These are phyloP conservation scores for Actenoides hombroni DNA, from an alignment of 2,113 vertebrate genomes.

Conservation along the genomic window DNA sequence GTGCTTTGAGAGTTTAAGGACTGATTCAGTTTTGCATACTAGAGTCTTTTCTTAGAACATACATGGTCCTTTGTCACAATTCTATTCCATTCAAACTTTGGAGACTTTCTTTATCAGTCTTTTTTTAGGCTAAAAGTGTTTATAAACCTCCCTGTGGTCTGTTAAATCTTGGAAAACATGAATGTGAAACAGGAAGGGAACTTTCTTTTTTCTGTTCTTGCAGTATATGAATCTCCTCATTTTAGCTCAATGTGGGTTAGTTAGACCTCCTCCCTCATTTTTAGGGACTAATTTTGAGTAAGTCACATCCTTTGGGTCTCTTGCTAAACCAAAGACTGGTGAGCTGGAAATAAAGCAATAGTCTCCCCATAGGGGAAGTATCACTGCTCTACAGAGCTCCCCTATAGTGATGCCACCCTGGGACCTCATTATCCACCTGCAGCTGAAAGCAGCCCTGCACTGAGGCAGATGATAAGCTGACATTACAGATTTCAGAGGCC, in stretches of 20 bases:
- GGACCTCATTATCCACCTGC: background rate
- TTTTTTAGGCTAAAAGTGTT: background rate
- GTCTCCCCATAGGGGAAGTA: background rate
- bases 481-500: background rate
- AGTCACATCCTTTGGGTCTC: background rate
- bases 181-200: background rate
- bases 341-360: background rate
- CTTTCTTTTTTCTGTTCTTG: background rate
- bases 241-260: background rate
- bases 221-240: background rate
- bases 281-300: background rate
- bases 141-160: background rate
- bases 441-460: background rate
- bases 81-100: background rate
- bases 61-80: fast-evolving
- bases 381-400: background rate
- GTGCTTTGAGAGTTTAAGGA: background rate
- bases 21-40: background rate
- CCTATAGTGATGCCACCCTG: background rate
- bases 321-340: background rate
- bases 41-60: background rate
- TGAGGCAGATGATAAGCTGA: background rate
- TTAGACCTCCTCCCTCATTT: background rate
- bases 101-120: background rate
- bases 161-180: background rate